Evolutionary conservation across 35 echinoderm and acorn worm species (phyloP), one percentile per base, ranked within the genome.

Genomic region (Amphiura filiformis): DNA sequence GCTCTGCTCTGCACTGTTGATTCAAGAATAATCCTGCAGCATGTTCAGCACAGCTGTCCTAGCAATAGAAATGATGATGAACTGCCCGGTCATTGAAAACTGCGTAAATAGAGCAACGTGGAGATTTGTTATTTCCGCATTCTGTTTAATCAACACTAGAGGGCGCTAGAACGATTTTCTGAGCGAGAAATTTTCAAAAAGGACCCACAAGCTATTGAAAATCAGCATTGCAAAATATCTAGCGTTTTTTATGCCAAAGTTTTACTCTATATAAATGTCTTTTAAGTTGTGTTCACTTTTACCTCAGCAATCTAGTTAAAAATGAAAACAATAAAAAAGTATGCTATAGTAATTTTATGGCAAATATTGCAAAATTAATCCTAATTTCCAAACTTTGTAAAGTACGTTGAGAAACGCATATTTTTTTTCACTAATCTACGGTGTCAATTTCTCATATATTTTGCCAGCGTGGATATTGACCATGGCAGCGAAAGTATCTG

Each of bases 401-500:
- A 52, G 44, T 52, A n/a, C n/a, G 44, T 52, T 52, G 44, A 52
- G 44, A 0, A 79, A 79, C 22, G 20, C n/a, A 79, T 35, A 20
- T 37, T 83, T 83, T 57, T 88, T 88, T 56, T 56, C 38, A 41
- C 11, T 35, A 22, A 56, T 38, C 76, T 88, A 80, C 76, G 47
- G 37, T 52, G 76, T 32, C 75, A 22, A 49, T 32, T 80, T 33
- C 40, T 57, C 77, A 61, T 80, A 38, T 41, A 41, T 82, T 75
- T 86, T 90, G 88, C 88, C 88, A 90, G 88, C 88, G 88, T 90
- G 88, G 88, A 90, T 75, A 84, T 61, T n/a, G 82, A 90, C 41
- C 39, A 94, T 94, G 92, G 92, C 92, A 79, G 88, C 92, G 4
- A 80, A 70, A 80, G 87, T 90, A 26, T 86, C 87, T 82, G 76